Percentiles rank a stretch among this genome's conserved stretches.
phyloP scores from a whole-genome alignment of 64 coral and sea anemone species.

The Montipora foliosa region DNA sequence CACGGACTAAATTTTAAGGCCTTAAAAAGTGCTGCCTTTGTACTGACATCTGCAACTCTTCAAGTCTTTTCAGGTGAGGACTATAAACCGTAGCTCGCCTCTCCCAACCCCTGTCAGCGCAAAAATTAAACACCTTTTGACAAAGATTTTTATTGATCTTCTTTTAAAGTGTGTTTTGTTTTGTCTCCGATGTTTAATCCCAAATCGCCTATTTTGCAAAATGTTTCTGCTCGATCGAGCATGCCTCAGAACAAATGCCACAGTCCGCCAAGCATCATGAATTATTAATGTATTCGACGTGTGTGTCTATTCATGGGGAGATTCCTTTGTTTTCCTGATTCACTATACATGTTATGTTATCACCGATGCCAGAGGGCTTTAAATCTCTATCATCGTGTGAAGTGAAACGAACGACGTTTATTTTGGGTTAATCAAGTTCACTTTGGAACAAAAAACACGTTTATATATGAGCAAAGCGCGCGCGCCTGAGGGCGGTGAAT shows the following conservation, averaged over 20 bases:
- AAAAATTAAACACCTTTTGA: no score
- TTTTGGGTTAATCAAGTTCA: neutral
- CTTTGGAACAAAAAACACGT: neutral
- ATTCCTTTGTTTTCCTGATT: neutral
- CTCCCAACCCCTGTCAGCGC: no score
- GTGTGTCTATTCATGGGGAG: conserved; percentile 1
- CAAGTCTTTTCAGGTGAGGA: no score
- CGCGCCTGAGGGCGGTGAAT: neutral
- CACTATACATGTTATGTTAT: conserved; percentile 3
- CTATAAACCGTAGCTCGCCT: no score
- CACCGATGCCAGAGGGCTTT: neutral
- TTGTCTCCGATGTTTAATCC: neutral
- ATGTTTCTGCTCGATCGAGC: conserved; percentile 32
- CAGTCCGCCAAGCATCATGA: conserved; percentile 1
- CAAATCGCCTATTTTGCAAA: neutral
- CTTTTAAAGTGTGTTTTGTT: neutral
- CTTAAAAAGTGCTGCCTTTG: no score
- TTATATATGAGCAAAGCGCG: neutral
- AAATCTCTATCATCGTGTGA: neutral
- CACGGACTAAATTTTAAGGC: no score
- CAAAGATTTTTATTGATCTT: neutral
- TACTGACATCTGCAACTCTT: no score
- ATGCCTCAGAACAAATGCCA: conserved; percentile 29
- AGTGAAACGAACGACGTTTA: neutral
- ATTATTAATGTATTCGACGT: conserved; percentile 20